Conservation (phyloP, 2,797 vertebrate species). For the Arctocebus calabarensis region DNA sequence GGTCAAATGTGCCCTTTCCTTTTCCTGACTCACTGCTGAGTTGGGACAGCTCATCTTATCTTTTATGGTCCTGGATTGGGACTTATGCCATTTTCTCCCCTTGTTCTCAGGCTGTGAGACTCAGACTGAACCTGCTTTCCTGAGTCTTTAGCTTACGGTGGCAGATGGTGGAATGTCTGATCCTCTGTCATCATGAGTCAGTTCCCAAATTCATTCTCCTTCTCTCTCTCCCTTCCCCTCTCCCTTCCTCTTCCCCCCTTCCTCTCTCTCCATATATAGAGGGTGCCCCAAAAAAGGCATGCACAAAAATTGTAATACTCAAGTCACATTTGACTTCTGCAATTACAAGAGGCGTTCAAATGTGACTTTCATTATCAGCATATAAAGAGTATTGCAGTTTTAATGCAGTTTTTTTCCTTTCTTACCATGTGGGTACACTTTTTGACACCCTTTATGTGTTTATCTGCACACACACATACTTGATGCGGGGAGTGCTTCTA, state of each 20-base stretch:
- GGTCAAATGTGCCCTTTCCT: background rate
- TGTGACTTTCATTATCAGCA: no score
- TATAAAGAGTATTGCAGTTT: no score
- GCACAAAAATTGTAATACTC: no score
- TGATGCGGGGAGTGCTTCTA: background rate
- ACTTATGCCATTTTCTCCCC: background rate
- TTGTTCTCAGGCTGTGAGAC: background rate
- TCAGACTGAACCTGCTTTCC: background rate
- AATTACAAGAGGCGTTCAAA: no score
- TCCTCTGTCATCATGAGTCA: background rate
- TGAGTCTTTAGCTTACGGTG: background rate
- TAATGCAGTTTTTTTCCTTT: no score
- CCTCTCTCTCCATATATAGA: no score
- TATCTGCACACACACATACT: background rate
- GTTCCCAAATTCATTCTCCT: background rate
- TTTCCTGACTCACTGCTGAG: background rate
- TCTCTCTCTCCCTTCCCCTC: background rate
- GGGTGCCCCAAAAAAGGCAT: no score
- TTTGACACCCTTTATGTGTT: background rate
- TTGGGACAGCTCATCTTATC: background rate
- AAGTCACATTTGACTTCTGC: no score
- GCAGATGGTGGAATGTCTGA: background rate
- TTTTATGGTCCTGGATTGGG: background rate
- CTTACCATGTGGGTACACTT: background rate
- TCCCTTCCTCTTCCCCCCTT: no score